phyloP scores from a whole-genome alignment of 2,888 invertebrate species.

The Schizotus pectinicornis region DNA sequence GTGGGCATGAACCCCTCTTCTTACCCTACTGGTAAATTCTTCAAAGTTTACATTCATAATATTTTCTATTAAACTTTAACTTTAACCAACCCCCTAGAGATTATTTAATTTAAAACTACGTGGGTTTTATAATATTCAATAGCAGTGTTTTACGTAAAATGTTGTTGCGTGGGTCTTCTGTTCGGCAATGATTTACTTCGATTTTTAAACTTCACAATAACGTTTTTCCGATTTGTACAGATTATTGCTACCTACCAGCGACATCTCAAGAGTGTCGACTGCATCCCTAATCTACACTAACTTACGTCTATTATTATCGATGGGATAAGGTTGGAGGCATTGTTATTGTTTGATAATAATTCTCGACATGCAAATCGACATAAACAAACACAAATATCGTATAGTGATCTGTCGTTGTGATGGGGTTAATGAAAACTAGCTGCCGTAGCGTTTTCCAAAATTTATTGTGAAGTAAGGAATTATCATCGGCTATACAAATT shows the following conservation, averaged over 20 bases:
- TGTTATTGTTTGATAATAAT: slow-evolving; percentile 13
- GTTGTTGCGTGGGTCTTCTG: neutral
- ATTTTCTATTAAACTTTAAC: too few species aligned
- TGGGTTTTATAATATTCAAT: too few species aligned
- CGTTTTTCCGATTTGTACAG: neutral
- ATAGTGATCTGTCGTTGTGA: neutral
- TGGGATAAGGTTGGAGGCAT: slow-evolving; percentile 1
- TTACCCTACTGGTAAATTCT: too few species aligned
- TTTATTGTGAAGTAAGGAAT: slow-evolving; percentile 4
- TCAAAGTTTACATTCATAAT: too few species aligned
- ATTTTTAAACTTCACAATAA: slow-evolving; percentile 5
- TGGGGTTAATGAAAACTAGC: slow-evolving; percentile 4
- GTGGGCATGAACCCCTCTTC: too few species aligned
- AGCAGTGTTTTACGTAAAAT: too few species aligned
- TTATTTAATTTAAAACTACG: too few species aligned
- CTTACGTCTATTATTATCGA: neutral
- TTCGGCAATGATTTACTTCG: neutral
- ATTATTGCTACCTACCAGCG: too few species aligned
- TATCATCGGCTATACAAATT: slow-evolving; percentile 2
- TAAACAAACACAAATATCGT: slow-evolving; percentile 41
- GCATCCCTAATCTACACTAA: neutral
- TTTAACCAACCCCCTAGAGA: too few species aligned
- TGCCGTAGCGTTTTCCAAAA: neutral
- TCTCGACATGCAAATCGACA: slow-evolving; percentile 38
- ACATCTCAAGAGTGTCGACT: too few species aligned